Percentiles rank a stretch among this genome's conserved stretches.
Evolutionary conservation across 2,113 vertebrate species (phyloP).

Genomic region (Dasypus novemcinctus): DNA sequence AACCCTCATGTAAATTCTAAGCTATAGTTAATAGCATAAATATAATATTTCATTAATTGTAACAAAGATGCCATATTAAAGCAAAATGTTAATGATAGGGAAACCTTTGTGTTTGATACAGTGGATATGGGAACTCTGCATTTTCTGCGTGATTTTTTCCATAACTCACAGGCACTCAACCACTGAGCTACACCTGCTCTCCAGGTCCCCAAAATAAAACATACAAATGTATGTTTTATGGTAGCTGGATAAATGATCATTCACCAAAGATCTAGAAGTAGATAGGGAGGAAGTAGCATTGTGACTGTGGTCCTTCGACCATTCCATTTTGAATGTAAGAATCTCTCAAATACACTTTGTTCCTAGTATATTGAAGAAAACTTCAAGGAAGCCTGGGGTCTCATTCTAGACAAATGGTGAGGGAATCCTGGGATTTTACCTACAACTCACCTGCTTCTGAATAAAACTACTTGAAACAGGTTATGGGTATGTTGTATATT

Average conservation of each 20-base stretch:
- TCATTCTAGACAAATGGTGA: not conserved
- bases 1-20: too few relatives aligned
- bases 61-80: too few relatives aligned
- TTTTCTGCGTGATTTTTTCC: too few relatives aligned
- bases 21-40: too few relatives aligned
- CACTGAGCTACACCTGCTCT: too few relatives aligned
- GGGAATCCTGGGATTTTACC: not conserved
- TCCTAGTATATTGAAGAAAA: not conserved
- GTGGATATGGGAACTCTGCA: too few relatives aligned
- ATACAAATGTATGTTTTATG: not conserved
- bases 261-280: not conserved
- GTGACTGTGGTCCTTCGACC: not conserved
- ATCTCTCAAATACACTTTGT: not conserved
- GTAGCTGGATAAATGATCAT: not conserved
- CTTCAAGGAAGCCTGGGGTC: not conserved
- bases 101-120: too few relatives aligned
- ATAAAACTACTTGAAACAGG: not conserved
- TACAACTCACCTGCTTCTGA: not conserved
- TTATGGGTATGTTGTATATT: not conserved
- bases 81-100: too few relatives aligned
- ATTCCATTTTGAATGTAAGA: not conserved
- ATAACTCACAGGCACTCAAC: too few relatives aligned
- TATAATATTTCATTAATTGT: too few relatives aligned
- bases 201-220: not conserved
- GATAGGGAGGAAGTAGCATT: not conserved